A percentile compares a stretch with the other conserved stretches of the same genome.
phyloP scores from a whole-genome alignment of 2,888 invertebrate species.

The Ochropleura plecta region DNA sequence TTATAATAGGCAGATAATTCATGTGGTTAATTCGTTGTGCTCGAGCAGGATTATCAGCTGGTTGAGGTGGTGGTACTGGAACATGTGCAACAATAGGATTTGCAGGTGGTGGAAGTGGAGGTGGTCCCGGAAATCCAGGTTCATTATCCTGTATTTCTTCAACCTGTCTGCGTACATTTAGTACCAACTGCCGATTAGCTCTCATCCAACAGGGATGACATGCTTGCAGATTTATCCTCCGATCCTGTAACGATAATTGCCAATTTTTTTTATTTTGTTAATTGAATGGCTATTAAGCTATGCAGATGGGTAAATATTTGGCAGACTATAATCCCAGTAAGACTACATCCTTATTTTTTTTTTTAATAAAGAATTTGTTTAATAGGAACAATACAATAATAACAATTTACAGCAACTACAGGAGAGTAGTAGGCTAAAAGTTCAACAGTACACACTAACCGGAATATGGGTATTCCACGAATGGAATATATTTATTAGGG shows the following conservation, averaged over 20 bases:
- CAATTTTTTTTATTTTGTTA: too few relatives aligned
- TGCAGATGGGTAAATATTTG: too few relatives aligned
- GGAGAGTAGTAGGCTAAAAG: not conserved
- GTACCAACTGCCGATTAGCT: too few relatives aligned
- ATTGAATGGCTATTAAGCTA: too few relatives aligned
- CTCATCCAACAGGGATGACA: not conserved
- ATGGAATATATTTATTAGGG: not conserved
- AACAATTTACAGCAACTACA: too few relatives aligned
- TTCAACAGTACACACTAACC: not conserved
- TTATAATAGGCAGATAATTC: conserved; percentile 6
- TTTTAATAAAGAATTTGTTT: too few relatives aligned
- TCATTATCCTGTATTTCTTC: not conserved
- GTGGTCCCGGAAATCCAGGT: not conserved
- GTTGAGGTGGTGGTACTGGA: not conserved
- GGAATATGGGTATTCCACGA: not conserved
- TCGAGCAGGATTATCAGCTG: conserved; percentile 3
- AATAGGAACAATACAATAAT: too few relatives aligned
- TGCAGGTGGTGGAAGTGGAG: not conserved
- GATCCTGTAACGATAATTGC: not conserved
- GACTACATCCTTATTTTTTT: too few relatives aligned
- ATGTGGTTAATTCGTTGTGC: not conserved
- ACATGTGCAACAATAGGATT: not conserved
- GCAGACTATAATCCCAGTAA: too few relatives aligned
- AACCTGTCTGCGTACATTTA: not conserved
- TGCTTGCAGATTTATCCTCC: conserved; percentile 3